These are phyloP conservation scores for Periplaneta americana DNA, from an alignment of 1,140 invertebrate genomes.

Conservation along the genomic window DNA sequence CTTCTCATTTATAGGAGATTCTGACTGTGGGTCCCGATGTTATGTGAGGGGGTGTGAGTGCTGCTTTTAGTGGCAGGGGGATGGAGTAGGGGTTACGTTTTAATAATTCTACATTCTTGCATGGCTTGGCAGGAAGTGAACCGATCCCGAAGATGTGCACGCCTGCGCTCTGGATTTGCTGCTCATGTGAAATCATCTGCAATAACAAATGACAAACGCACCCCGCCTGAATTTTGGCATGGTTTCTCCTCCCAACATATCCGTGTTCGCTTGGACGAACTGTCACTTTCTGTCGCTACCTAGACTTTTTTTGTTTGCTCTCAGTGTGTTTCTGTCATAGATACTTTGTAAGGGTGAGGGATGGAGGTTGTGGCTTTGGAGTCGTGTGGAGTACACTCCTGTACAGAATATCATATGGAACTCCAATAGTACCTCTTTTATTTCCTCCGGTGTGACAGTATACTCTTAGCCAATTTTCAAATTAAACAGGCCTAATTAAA, in stretches of 20 bases:
- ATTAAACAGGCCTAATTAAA: too few species aligned
- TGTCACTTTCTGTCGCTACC: neutral
- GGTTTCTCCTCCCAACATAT: neutral
- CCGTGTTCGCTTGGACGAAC: neutral
- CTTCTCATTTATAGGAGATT: neutral
- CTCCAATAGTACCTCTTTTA: too few species aligned
- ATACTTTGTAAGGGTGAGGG: neutral
- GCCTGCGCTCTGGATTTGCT: neutral
- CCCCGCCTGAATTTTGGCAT: conserved; percentile 5
- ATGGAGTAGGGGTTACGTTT: neutral
- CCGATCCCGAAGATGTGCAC: neutral
- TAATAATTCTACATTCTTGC: conserved; percentile 3
- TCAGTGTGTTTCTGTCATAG: neutral
- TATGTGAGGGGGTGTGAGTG: neutral
- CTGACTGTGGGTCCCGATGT: neutral
- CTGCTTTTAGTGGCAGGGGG: neutral
- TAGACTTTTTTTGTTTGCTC: neutral
- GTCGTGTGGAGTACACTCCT: neutral
- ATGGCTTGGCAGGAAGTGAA: conserved; percentile 1
- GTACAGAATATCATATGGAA: neutral
- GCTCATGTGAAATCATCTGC: conserved; percentile 15
- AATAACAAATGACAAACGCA: conserved; percentile 20
- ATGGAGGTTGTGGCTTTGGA: neutral
- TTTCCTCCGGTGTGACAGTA: too few species aligned
- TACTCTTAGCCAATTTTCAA: too few species aligned